Evolutionary conservation across 2,113 vertebrate genomes (phyloP), one percentile per base, ranked within the genome.

Genomic region (Accipiter cooperii): DNA sequence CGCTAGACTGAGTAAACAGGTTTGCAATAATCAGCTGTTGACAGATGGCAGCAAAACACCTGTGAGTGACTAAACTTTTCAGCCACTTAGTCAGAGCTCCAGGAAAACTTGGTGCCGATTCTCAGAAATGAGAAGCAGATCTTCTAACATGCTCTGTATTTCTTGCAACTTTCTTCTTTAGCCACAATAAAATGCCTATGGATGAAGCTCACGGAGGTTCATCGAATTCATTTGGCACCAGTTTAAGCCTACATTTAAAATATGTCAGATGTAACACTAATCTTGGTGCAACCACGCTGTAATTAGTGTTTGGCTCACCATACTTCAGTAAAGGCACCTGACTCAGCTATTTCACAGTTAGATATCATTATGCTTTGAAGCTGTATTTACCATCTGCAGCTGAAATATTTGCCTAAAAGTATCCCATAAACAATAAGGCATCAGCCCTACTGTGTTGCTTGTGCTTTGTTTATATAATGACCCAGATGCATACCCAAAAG

Each of bases 41-140:
- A 98, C 97, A 97, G 97, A 94, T 91, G 90, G 97, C 97, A 97
- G 93, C 94, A 97, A 95, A 98, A 97, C 93, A 95, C 95, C 92
- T 96, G 95, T 78, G 95, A 97, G 86, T 97, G 96, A 96, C 95
- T 97, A 97, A 96, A 97, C 90, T 95, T 95, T 94, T 93, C 95
- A 97, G 90, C 55, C 87, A 25, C 77, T 97, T 97, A 97, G 93
- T 97, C 95, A 97, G 96, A 93, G 87, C 94, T 97, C 77, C 94
- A 84, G 95, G 92, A 95, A 96, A 91, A 69, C 44, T 64, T 85
- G 60, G 60, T 81, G 73, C 76, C 52, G 80, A 89, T 96, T 97
- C 96, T 96, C 96, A 96, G 96, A 96, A 97, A 96, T 64, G 51
- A 92, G 89, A 71, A 89, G 52, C 84, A 49, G 91, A 74, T 81